Conservation (phyloP, 2,888 invertebrate species). For the Corythucha ciliata region DNA sequence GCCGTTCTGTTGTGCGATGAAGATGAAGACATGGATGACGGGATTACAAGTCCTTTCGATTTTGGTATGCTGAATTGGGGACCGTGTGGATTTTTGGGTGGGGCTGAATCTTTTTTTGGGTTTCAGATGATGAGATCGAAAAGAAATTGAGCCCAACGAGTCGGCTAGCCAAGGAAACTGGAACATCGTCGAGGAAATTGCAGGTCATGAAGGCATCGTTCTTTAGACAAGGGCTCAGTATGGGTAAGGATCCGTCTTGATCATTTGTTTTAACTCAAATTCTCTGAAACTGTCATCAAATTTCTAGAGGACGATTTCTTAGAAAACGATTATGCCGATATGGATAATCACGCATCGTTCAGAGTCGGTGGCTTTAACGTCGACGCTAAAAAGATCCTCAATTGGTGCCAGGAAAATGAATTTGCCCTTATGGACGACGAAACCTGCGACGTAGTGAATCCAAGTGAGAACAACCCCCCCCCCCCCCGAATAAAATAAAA, state of each 20-base stretch:
- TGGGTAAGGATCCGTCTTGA: slow-evolving; percentile 19
- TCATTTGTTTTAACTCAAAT: neutral
- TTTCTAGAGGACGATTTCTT: slow-evolving; percentile 31
- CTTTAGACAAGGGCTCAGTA: too few species aligned
- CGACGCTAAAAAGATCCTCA: slow-evolving; percentile 24
- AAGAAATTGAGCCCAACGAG: slow-evolving; percentile 50
- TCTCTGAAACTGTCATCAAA: neutral
- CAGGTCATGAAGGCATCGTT: slow-evolving; percentile 79
- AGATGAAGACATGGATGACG: slow-evolving; percentile 34
- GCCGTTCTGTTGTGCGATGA: slow-evolving; percentile 29
- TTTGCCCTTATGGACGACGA: slow-evolving; percentile 12
- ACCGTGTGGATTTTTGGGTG: too few species aligned
- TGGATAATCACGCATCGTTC: slow-evolving; percentile 25
- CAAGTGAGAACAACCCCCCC: slow-evolving; percentile 9
- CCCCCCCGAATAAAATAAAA: too few species aligned
- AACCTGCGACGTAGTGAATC: slow-evolving; percentile 3
- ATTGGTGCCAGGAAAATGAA: slow-evolving; percentile 24
- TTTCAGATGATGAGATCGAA: slow-evolving; percentile 35
- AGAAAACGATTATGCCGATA: slow-evolving; percentile 26
- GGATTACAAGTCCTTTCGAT: slow-evolving; percentile 31
- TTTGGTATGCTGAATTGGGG: slow-evolving; percentile 31
- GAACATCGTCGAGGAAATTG: slow-evolving; percentile 56
- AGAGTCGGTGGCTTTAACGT: slow-evolving; percentile 28
- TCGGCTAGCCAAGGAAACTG: slow-evolving; percentile 52
- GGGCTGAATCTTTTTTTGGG: slow-evolving; percentile 6